Percentiles rank a stretch among this genome's conserved stretches.
These are phyloP conservation scores for Leptinotarsa peninsularis DNA, from an alignment of 2,888 invertebrate species.

Conservation along the genomic window DNA sequence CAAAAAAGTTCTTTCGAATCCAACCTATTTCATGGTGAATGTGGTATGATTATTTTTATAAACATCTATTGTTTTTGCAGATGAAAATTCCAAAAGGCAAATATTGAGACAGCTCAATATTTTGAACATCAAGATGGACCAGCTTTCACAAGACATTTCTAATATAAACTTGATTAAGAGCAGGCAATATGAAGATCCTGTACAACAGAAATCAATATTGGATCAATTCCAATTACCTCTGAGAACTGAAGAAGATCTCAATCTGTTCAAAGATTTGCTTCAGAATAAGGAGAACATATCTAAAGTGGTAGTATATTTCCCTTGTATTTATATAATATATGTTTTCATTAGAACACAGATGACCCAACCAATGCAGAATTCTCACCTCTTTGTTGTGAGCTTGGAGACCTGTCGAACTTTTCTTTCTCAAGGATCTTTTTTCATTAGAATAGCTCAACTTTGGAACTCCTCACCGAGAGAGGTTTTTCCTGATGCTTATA, in stretches of 20 bases:
- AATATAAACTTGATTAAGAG: not conserved
- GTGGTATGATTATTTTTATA: slow-evolving; percentile 3
- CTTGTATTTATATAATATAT: too few species aligned
- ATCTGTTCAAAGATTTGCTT: not conserved
- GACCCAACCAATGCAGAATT: too few species aligned
- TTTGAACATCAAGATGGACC: not conserved
- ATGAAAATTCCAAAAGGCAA: not conserved
- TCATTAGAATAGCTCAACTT: not conserved
- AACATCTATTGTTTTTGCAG: slow-evolving; percentile 12
- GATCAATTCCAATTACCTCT: too few species aligned
- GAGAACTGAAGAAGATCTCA: slow-evolving; percentile 14
- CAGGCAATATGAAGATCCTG: slow-evolving; percentile 6
- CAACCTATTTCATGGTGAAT: too few species aligned
- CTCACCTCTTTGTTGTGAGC: too few species aligned
- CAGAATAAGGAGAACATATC: not conserved
- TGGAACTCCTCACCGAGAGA: too few species aligned
- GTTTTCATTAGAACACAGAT: not conserved
- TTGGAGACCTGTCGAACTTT: too few species aligned
- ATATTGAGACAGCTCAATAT: slow-evolving; percentile 16
- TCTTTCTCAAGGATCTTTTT: not conserved
- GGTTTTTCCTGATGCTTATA: not conserved
- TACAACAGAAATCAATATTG: not conserved
- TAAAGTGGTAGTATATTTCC: not conserved
- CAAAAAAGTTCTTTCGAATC: not conserved
- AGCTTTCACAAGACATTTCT: not conserved